A percentile compares a stretch with the other conserved stretches of the same genome.
These are phyloP conservation scores for Porites lobata DNA, from an alignment of 92 coral and sea anemone genomes.

Conservation along the genomic window DNA sequence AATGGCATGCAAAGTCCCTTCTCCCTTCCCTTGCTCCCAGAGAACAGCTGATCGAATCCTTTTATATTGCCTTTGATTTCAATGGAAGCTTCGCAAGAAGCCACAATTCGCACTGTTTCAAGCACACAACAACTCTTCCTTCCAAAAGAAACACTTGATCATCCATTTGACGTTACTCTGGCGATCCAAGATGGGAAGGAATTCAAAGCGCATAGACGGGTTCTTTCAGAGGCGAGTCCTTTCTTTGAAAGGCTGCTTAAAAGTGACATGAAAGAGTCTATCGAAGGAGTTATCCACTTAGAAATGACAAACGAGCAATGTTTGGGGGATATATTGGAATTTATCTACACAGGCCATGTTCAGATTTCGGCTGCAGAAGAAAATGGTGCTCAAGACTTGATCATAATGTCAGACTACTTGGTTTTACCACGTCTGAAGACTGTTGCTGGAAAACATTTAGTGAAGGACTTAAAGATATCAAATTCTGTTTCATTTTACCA, in stretches of 20 bases:
- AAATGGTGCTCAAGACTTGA: background rate
- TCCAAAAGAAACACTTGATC: background rate
- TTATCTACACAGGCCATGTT: background rate
- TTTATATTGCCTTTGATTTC: too few relatives aligned
- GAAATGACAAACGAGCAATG: background rate
- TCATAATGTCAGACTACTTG: background rate
- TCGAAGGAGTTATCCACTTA: background rate
- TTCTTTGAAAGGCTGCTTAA: background rate
- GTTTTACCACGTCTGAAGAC: background rate
- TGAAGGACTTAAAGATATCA: background rate
- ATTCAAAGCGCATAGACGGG: background rate
- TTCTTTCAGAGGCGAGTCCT: background rate
- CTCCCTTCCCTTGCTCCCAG: too few relatives aligned
- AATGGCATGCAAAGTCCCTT: too few relatives aligned
- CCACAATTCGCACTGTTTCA: background rate
- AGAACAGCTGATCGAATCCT: too few relatives aligned
- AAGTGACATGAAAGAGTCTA: background rate
- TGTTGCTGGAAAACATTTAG: background rate
- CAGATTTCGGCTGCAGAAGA: background rate
- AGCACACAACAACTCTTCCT: background rate
- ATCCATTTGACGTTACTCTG: background rate
- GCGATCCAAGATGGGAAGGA: background rate
- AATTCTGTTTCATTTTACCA: background rate
- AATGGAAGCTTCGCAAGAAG: background rate
- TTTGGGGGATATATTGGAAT: background rate